Evolutionary conservation across 92 coral and sea anemone species (phyloP).

Genomic region (Palythoa grandiflora): DNA sequence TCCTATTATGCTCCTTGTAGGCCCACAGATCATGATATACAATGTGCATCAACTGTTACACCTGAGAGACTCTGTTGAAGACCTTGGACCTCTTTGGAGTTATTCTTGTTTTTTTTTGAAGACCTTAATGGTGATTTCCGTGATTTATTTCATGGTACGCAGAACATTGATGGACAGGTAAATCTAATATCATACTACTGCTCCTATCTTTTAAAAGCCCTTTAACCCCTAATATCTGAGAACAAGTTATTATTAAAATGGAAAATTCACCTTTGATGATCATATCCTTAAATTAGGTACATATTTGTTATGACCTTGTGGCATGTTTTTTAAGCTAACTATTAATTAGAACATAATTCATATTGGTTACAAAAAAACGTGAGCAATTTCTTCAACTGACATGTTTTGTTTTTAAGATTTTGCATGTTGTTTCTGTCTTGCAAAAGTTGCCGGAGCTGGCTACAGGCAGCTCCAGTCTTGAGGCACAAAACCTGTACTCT

Average conservation of each 20-base stretch:
- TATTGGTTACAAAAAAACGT: too few relatives aligned
- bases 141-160: neutral
- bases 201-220: neutral
- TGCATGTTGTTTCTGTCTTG: conserved; percentile 38
- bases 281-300: too few relatives aligned
- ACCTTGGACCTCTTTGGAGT: neutral
- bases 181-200: neutral
- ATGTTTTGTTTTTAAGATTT: neutral
- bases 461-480: conserved; percentile 28
- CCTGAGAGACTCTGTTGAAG: neutral
- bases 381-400: neutral
- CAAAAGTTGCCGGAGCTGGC: conserved; percentile 62
- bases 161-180: neutral
- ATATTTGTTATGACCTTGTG: too few relatives aligned
- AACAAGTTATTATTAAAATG: too few relatives aligned
- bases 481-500: conserved; percentile 41
- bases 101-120: neutral
- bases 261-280: too few relatives aligned
- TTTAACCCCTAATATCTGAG: too few relatives aligned
- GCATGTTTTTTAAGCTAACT: too few relatives aligned
- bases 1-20: neutral
- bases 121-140: conserved; percentile 1
- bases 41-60: neutral
- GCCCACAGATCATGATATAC: neutral
- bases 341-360: too few relatives aligned